Conservation (phyloP, 2,888 invertebrate genomes). For the Thereva unica region DNA sequence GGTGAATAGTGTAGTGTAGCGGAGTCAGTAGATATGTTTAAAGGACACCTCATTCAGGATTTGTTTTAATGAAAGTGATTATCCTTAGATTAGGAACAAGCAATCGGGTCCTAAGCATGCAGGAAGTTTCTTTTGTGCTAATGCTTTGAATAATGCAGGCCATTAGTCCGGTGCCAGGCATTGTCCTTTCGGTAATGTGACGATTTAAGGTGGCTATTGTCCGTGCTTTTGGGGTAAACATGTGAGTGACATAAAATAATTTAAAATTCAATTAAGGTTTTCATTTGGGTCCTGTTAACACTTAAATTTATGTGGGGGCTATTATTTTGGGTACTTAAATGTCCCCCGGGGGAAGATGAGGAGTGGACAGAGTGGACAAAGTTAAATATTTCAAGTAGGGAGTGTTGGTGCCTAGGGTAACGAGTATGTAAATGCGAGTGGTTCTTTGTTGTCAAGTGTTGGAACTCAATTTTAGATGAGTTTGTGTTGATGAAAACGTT, state of each 20-base stretch:
- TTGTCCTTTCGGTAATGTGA: conserved; percentile 24
- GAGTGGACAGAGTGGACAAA: too few species aligned
- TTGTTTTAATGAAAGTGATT: conserved; percentile 16
- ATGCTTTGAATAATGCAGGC: conserved; percentile 27
- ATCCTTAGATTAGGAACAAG: conserved; percentile 16
- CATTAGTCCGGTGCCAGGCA: conserved; percentile 15
- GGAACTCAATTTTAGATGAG: too few species aligned
- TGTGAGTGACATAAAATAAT: conserved; percentile 37
- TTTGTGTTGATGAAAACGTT: too few species aligned
- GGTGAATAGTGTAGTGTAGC: neutral
- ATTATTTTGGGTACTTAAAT: too few species aligned
- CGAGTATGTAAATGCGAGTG: too few species aligned
- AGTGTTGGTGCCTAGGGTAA: too few species aligned
- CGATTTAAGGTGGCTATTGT: conserved; percentile 24
- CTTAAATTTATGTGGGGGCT: too few species aligned
- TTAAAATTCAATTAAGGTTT: conserved; percentile 36
- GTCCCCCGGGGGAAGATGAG: too few species aligned
- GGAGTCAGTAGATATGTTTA: neutral
- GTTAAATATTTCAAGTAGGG: too few species aligned
- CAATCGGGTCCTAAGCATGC: conserved; percentile 11
- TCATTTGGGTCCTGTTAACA: conserved; percentile 1
- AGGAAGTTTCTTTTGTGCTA: conserved; percentile 3
- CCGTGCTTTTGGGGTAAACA: conserved; percentile 17
- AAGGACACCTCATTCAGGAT: neutral
- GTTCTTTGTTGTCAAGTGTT: too few species aligned